These are phyloP conservation scores for Tangachromis dhanisi DNA, from an alignment of 2,113 vertebrate genomes.

Conservation along the genomic window DNA sequence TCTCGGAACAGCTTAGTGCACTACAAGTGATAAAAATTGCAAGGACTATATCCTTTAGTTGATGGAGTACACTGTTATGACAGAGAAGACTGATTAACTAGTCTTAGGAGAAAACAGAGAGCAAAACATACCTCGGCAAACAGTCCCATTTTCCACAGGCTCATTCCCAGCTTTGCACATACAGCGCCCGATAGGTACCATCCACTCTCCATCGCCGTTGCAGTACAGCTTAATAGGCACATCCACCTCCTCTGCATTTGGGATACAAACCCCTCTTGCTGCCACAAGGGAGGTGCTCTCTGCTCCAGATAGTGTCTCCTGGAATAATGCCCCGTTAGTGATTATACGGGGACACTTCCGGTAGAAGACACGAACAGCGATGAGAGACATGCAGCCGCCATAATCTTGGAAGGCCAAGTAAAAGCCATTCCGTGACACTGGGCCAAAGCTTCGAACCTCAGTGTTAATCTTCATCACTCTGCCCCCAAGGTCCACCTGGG, in stretches of 20 bases:
- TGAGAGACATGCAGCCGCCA: conserved; percentile 96
- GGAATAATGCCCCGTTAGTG: conserved; percentile 90
- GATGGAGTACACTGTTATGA: not conserved
- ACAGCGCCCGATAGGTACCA: conserved; percentile 96
- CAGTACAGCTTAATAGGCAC: conserved; percentile 99
- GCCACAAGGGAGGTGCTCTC: conserved; percentile 96
- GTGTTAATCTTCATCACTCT: conserved; percentile 99
- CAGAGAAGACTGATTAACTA: not conserved
- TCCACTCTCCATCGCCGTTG: conserved; percentile 95
- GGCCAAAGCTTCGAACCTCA: conserved; percentile 92
- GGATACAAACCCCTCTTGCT: conserved; percentile 86
- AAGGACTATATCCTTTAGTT: not conserved
- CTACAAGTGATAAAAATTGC: not conserved
- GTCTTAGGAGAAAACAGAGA: conserved; percentile 5
- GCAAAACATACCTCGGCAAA: conserved; percentile 85
- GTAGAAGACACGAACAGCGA: conserved; percentile 93
- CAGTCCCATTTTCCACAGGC: conserved; percentile 86
- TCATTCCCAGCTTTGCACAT: conserved; percentile 94
- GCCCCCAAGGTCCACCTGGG: conserved; percentile 92
- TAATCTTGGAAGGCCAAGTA: conserved; percentile 99
- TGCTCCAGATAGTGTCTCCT: conserved; percentile 90
- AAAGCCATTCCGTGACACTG: conserved; percentile 89
- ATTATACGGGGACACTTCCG: conserved; percentile 90
- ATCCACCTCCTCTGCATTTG: conserved; percentile 93
- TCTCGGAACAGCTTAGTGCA: not conserved